These are phyloP conservation scores for Oligia strigilis DNA, from an alignment of 2,888 invertebrate genomes.

Conservation along the genomic window DNA sequence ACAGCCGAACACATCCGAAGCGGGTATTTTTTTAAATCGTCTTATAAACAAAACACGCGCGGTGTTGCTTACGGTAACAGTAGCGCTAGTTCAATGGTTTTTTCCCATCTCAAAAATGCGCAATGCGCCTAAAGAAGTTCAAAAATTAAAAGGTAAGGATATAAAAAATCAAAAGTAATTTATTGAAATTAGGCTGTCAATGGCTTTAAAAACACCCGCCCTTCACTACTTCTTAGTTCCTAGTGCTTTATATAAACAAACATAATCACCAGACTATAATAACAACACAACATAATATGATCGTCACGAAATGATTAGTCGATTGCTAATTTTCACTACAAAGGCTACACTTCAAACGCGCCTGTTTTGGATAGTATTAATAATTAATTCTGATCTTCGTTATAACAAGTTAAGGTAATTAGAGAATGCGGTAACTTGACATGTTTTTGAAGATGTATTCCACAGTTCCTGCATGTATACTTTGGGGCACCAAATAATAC, in stretches of 20 bases:
- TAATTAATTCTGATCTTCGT: slow-evolving; percentile 81
- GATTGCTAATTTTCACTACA: slow-evolving; percentile 60
- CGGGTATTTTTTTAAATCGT: no score
- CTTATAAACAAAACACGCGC: no score
- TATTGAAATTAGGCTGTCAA: neutral
- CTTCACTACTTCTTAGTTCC: neutral
- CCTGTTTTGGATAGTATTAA: slow-evolving; percentile 82
- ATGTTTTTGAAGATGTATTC: slow-evolving; percentile 71
- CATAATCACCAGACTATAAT: slow-evolving; percentile 9
- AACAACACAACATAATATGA: slow-evolving; percentile 35
- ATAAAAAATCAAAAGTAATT: neutral
- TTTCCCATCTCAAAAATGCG: no score
- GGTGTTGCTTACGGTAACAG: no score
- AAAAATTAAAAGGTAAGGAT: neutral
- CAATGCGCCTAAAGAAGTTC: no score
- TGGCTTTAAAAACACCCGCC: neutral
- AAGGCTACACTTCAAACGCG: slow-evolving; percentile 61
- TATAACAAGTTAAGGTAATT: slow-evolving; percentile 80
- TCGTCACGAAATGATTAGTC: slow-evolving; percentile 52
- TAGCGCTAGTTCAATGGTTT: no score
- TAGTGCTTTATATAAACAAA: slow-evolving; percentile 3
- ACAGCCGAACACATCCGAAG: no score
- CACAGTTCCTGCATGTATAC: slow-evolving; percentile 4
- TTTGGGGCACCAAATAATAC: neutral
- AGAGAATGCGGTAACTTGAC: slow-evolving; percentile 77